Evolutionary conservation across 2,113 vertebrate species (phyloP).

Genomic region (Mustela nigripes): DNA sequence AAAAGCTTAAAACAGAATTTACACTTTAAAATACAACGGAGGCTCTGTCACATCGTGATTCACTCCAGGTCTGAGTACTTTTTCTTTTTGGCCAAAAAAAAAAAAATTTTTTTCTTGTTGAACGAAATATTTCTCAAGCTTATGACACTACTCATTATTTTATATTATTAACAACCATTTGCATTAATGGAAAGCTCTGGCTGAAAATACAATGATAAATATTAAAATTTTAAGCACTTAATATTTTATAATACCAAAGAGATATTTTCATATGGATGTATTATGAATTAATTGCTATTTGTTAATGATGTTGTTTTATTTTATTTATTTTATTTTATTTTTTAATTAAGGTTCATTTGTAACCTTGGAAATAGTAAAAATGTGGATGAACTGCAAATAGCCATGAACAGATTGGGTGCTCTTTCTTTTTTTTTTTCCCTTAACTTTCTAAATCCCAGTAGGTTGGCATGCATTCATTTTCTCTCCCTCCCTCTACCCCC

Average conservation of each 20-base stretch:
- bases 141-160: neutral
- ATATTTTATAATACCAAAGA: neutral
- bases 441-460: neutral
- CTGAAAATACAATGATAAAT: conserved; percentile 31
- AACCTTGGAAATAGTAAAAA: neutral
- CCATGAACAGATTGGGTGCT: neutral
- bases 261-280: neutral
- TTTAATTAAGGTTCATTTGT: neutral
- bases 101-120: neutral
- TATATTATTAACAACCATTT: neutral
- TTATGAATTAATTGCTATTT: neutral
- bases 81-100: conserved; percentile 54
- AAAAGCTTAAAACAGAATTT: conserved; percentile 73
- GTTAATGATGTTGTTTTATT: neutral
- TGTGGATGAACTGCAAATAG: neutral
- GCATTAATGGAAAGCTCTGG: neutral
- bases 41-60: neutral
- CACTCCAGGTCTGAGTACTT: conserved; percentile 3
- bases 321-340: conserved; percentile 23
- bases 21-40: conserved; percentile 35
- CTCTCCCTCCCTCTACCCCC: neutral
- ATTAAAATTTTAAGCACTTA: conserved; percentile 49
- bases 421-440: neutral
- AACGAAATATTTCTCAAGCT: conserved; percentile 54
- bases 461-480: neutral